Base-by-base conservation (phyloP, 2,113 vertebrate genomes). In the Ancistrus triradiatus region DNA sequence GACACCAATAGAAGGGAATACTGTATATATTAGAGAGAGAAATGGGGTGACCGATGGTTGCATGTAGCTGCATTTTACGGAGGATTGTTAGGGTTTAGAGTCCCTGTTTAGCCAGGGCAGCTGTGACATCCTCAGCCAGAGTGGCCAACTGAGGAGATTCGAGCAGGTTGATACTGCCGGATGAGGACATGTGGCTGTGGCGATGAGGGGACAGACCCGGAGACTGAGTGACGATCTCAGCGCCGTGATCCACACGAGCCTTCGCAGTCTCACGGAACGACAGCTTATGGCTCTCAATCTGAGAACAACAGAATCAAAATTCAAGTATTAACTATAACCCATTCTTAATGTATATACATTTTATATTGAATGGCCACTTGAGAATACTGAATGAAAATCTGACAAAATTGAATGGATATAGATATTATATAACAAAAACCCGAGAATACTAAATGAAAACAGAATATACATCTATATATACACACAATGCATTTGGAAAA, bases 221-320 rank as follows among this genome's bases (percentile, higher is more conserved):
- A 0, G 95, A 95, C 82, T 94, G 93, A 0, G 88, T 88, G 52
- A 96, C 76, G 77, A 97, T 97, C 59, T 98, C 95, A 0, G 93
- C 96, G 8, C 95, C 95, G 0, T 95, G 95, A 78, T 99, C 96
- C 25, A 94, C 93, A 2, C 93, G 89, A 33, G 95, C 93, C 79
- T 91, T 97, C 2, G 94, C 93, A 0, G 89, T 81, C 74, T 99
- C 96, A 59, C 94, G 87, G 85, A 97, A 97, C 72, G 78, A 78
- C 69, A 96, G 73, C 86, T 92, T 94, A 76, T 97, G 94, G 84
- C 90, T 96, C 88, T 99, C 97, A 38, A 98, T 98, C 97, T 99
- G 82, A 13, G 1, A 15, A 42, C 13, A 14, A 42, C 38, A 42
- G 13, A 13, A 59, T 68, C n/a, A n/a, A n/a, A n/a, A n/a, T n/a